phyloP scores from a whole-genome alignment of 2,797 vertebrate species.

The Gephyroberyx darwinii region DNA sequence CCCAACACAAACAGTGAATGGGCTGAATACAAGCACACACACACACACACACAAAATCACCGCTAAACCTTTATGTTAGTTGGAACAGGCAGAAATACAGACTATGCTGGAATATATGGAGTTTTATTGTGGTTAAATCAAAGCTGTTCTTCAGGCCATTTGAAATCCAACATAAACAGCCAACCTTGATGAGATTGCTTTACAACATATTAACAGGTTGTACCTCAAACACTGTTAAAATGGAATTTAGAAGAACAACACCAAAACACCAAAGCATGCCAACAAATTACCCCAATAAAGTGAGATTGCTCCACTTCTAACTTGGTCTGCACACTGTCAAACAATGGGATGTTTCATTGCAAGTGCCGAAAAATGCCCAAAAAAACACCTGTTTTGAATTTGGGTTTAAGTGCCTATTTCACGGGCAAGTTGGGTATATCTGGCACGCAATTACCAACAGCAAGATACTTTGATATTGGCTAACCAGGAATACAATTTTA shows the following conservation, averaged over 20 bases:
- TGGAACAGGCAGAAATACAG: constrained; percentile 50
- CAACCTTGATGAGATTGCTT: constrained; percentile 42
- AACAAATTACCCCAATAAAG: constrained; percentile 47
- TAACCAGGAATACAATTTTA: constrained; percentile 5
- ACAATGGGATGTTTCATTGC: constrained; percentile 24
- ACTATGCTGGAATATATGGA: constrained; percentile 32
- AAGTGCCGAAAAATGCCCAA: constrained; percentile 29
- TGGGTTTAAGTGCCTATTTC: constrained; percentile 32
- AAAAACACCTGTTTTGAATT: constrained; percentile 49
- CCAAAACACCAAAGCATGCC: constrained; percentile 19
- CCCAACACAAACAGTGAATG: constrained; percentile 5
- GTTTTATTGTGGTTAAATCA: constrained; percentile 62
- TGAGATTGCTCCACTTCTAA: constrained; percentile 28
- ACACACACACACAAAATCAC: constrained; percentile 37
- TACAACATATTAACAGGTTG: constrained; percentile 43
- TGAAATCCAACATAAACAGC: constrained; percentile 61
- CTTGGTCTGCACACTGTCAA: constrained; percentile 9
- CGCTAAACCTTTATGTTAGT: constrained; percentile 40
- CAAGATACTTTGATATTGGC: constrained; percentile 14
- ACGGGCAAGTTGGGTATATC: constrained; percentile 21
- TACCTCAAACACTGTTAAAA: constrained; percentile 37
- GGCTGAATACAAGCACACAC: constrained; percentile 34
- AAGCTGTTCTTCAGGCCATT: constrained; percentile 57
- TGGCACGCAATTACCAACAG: constrained; percentile 10
- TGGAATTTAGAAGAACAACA: constrained; percentile 28